Evolutionary conservation across 2,888 invertebrate species (phyloP).

Genomic region (Thereva nobilitata): DNA sequence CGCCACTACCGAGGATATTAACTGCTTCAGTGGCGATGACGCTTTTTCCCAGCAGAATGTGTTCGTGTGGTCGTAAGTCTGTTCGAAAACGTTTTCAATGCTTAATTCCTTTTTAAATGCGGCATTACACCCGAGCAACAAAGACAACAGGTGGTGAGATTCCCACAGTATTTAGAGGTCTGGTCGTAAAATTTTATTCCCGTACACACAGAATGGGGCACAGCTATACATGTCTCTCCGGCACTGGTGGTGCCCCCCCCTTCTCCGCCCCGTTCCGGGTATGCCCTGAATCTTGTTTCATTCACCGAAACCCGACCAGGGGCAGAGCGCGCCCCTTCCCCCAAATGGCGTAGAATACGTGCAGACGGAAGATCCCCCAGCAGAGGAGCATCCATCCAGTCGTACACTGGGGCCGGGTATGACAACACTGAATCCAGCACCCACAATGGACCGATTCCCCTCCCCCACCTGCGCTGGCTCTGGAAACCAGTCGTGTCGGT

Average conservation of each 20-base stretch:
- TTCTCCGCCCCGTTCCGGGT: neutral
- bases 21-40: neutral
- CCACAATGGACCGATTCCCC: too few relatives aligned
- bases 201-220: constrained; percentile 11
- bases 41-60: constrained; percentile 13
- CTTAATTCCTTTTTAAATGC: constrained; percentile 43
- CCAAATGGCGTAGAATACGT: too few relatives aligned
- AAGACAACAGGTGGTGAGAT: constrained; percentile 43
- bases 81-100: constrained; percentile 39
- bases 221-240: neutral
- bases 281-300: too few relatives aligned
- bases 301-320: too few relatives aligned
- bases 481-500: constrained; percentile 9
- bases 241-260: neutral
- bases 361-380: too few relatives aligned
- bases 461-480: too few relatives aligned
- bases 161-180: constrained; percentile 41
- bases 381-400: too few relatives aligned
- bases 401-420: too few relatives aligned
- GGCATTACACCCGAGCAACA: constrained; percentile 40
- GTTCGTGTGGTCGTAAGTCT: constrained; percentile 26
- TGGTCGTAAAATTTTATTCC: constrained; percentile 38
- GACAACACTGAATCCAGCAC: too few relatives aligned
- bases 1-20: constrained; percentile 6
- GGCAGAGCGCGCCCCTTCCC: too few relatives aligned